Percentiles rank a stretch among this genome's conserved stretches.
Evolutionary conservation across 2,888 invertebrate species (phyloP).

Genomic region (Rosalia funebris): DNA sequence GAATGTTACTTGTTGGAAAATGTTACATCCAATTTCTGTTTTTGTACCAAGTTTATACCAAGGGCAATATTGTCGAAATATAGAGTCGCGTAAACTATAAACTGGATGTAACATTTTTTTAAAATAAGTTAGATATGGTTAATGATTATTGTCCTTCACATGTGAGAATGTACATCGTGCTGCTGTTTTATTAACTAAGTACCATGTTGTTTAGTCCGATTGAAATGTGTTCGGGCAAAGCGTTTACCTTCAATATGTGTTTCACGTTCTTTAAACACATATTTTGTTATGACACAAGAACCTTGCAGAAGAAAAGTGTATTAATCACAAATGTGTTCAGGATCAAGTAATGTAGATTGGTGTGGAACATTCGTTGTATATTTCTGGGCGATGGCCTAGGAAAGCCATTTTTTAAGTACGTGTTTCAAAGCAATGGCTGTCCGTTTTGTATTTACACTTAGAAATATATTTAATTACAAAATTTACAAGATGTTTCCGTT

Average conservation of each 20-base stretch:
- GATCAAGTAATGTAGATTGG: constrained; percentile 31
- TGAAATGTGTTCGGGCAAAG: constrained; percentile 14
- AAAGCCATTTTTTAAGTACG: background rate
- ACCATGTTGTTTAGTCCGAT: constrained; percentile 19
- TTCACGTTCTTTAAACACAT: constrained; percentile 13
- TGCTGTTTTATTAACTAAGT: constrained; percentile 19
- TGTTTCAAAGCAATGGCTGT: too few species aligned
- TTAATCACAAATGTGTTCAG: constrained; percentile 46
- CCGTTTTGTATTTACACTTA: too few species aligned
- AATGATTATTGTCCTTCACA: constrained; percentile 33
- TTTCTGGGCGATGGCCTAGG: too few species aligned
- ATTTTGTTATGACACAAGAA: constrained; percentile 24
- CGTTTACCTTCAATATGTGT: constrained; percentile 17
- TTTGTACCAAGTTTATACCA: background rate
- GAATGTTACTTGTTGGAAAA: constrained; percentile 6
- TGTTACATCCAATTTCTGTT: constrained; percentile 17
- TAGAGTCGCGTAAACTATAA: too few species aligned
- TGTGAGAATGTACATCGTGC: constrained; percentile 34
- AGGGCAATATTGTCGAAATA: too few species aligned
- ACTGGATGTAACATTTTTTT: constrained; percentile 5
- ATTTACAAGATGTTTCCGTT: too few species aligned
- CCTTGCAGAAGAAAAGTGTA: constrained; percentile 41
- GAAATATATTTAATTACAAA: too few species aligned
- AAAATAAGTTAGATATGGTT: constrained; percentile 10
- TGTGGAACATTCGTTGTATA: constrained; percentile 15